Base-by-base conservation (phyloP, 2,888 invertebrate species). In the Agonopterix subpropinquella region DNA sequence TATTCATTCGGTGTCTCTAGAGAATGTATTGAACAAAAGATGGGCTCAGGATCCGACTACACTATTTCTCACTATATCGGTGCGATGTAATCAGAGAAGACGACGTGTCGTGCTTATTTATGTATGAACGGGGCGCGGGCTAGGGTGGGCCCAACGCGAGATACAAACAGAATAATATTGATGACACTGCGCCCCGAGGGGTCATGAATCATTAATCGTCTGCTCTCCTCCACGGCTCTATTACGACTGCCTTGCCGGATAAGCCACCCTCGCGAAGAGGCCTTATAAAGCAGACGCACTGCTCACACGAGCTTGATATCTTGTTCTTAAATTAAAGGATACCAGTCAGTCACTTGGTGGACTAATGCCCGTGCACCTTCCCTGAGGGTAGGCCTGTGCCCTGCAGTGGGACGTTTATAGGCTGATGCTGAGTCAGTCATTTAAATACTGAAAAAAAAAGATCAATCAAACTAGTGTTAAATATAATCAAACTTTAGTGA, bases 101-200 rank as follows among this genome's bases (percentile, higher is more conserved):
- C 86, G 87, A 87, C 88, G 88, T 87, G 88, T 87, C 86, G 86
- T 74, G 78, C 77, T 88, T 88, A 88, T 88, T 88, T 88, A 88
- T 88, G 87, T 88, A 88, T 88, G 88, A 85, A 79, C 76, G 67
- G 82, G 87, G 84, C 80, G 83, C 80, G 77, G 85, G 85, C 71
- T 82, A 84, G 86, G 87, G 87, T 82, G 85, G 52, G 85, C 73
- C 85, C 77, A 73, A 80, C 77, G 78, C 76, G 80, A 75, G 86
- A 80, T 86, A 88, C 88, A 87, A 88, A 88, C 88, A 86, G 88
- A 88, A 88, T 88, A 88, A 88, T 88, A 88, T 88, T 88, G 88
- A 88, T 88, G 88, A 88, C 88, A 87, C 83, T 80, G 79, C 82
- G 80, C 84, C 80, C 76, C 80, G 83, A 86, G 84, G 85, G 88